Percentiles rank a stretch among this genome's conserved stretches.
Conservation (phyloP, 2,797 vertebrate species). For the Oophaga sylvatica region DNA sequence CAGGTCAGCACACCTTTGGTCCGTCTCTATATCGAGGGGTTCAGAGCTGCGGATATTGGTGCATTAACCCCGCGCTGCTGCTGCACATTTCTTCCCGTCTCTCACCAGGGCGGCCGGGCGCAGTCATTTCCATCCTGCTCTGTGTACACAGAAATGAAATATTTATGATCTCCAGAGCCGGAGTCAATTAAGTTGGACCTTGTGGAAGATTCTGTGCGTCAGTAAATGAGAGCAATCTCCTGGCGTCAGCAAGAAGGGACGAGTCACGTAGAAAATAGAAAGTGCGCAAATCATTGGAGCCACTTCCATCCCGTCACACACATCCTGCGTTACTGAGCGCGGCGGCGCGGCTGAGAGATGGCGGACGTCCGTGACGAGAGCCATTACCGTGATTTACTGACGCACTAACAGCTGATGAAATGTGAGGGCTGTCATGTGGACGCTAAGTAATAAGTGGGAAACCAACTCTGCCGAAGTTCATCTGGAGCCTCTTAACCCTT, state of each 20-base stretch:
- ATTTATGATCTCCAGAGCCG: slow-evolving; percentile 9
- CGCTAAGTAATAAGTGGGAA: slow-evolving; percentile 19
- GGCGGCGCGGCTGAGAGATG: background rate
- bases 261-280: background rate
- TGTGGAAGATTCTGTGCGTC: background rate
- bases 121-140: background rate
- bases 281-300: background rate
- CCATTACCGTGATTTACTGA: slow-evolving; percentile 37
- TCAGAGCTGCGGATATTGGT: too few relatives aligned
- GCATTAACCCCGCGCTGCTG: background rate
- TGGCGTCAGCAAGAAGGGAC: background rate
- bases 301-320: slow-evolving; percentile 3
- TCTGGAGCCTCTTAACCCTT: slow-evolving; percentile 37
- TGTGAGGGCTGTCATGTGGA: background rate
- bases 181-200: background rate
- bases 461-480: background rate
- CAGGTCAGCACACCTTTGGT: too few relatives aligned
- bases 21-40: too few relatives aligned
- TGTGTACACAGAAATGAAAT: slow-evolving; percentile 18
- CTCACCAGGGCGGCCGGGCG: background rate
- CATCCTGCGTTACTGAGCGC: background rate
- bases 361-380: background rate
- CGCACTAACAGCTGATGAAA: slow-evolving; percentile 13
- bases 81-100: background rate
- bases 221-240: background rate